phyloP scores from a whole-genome alignment of 2,113 vertebrate genomes.

The Cisticola juncidis region DNA sequence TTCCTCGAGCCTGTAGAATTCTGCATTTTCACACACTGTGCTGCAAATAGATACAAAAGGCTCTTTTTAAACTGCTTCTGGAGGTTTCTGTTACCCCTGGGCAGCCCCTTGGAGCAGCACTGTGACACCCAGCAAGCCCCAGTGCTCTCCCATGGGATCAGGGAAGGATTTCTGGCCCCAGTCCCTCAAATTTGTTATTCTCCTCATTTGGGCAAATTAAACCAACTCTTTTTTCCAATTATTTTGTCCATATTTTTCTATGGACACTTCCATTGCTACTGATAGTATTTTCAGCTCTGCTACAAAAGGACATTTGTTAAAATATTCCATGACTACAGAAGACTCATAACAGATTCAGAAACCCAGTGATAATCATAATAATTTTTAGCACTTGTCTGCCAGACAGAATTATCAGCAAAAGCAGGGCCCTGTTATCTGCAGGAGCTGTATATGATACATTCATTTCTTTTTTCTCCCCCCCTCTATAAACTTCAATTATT shows the following conservation, averaged over 20 bases:
- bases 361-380: constrained; percentile 16
- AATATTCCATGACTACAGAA: neutral
- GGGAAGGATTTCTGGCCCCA: neutral
- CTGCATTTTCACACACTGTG: neutral
- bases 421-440: neutral
- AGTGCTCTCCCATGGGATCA: accelerated
- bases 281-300: neutral
- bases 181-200: neutral
- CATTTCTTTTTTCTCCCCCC: neutral
- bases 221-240: neutral
- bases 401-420: constrained; percentile 44
- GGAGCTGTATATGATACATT: neutral
- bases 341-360: constrained; percentile 43
- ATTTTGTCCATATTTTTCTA: neutral
- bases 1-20: neutral
- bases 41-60: neutral
- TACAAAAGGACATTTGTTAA: constrained; percentile 29
- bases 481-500: constrained; percentile 58
- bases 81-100: neutral
- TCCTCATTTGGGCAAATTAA: neutral
- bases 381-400: constrained; percentile 48
- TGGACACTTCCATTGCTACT: neutral
- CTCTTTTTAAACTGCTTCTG: neutral
- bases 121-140: neutral
- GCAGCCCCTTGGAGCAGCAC: neutral